Percentiles rank a stretch among this genome's conserved stretches.
phyloP scores from a whole-genome alignment of 2,797 vertebrate genomes.

The Lacerta viridis region DNA sequence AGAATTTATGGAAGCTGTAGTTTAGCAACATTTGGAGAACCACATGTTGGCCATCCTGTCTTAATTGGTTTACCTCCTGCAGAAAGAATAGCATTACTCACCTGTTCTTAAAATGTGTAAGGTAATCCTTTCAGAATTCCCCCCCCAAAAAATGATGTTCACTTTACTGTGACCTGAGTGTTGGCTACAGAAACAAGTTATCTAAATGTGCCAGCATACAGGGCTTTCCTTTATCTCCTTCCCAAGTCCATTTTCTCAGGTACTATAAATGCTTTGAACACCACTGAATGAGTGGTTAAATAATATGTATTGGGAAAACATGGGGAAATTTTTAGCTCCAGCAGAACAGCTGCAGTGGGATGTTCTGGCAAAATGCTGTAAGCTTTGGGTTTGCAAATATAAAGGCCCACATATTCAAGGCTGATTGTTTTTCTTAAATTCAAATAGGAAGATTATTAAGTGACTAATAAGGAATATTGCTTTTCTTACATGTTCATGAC shows the following conservation, averaged over 20 bases:
- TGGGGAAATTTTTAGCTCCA: not conserved
- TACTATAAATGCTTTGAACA: not conserved
- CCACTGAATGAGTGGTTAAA: not conserved
- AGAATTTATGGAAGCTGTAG: no score
- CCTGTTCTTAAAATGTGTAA: not conserved
- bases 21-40: no score
- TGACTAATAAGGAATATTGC: slow-evolving; percentile 8
- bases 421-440: slow-evolving; percentile 36
- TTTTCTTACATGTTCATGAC: not conserved
- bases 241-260: not conserved
- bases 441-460: slow-evolving; percentile 10
- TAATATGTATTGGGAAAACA: not conserved
- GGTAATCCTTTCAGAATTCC: not conserved
- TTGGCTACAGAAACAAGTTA: not conserved
- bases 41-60: not conserved
- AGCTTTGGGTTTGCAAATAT: not conserved
- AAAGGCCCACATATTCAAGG: not conserved
- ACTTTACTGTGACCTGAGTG: not conserved
- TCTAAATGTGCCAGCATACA: not conserved
- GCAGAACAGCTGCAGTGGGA: not conserved
- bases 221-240: not conserved
- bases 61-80: not conserved
- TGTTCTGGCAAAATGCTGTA: not conserved
- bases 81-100: not conserved
- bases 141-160: not conserved